These are phyloP conservation scores for Malthinus flaveolus DNA, from an alignment of 2,888 invertebrate genomes.

Conservation along the genomic window DNA sequence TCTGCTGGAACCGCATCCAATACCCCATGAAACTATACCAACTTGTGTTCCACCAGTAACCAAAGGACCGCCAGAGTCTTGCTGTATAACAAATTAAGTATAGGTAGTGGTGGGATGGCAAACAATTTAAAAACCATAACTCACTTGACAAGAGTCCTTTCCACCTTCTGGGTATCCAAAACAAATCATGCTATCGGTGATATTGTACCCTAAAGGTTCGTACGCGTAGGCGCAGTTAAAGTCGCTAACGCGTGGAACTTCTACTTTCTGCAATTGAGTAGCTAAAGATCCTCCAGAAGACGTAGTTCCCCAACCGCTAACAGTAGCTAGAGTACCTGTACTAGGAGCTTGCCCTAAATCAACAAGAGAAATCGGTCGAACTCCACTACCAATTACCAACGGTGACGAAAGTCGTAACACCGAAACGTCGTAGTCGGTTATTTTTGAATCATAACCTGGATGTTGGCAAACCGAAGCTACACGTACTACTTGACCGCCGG, in stretches of 20 bases:
- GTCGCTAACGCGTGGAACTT: neutral
- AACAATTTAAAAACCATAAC: too few species aligned
- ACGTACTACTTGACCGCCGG: neutral
- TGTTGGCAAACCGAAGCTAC: neutral
- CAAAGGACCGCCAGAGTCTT: neutral
- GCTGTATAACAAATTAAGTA: neutral
- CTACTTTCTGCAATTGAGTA: neutral
- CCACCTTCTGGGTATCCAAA: slow-evolving; percentile 6
- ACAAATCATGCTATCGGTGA: neutral
- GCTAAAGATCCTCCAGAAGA: neutral
- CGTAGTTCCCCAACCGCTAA: slow-evolving; percentile 6
- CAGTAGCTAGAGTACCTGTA: neutral
- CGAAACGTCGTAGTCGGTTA: slow-evolving; percentile 4
- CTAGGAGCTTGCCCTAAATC: neutral
- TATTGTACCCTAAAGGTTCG: neutral
- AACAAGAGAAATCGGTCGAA: neutral
- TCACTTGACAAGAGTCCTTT: neutral
- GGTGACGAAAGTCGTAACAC: neutral
- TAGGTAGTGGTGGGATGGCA: too few species aligned
- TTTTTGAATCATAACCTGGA: neutral
- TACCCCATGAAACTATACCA: neutral
- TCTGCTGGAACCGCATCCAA: neutral
- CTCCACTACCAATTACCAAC: neutral
- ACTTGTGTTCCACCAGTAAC: neutral
- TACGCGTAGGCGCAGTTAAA: neutral